A percentile compares a stretch with the other conserved stretches of the same genome.
phyloP scores from a whole-genome alignment of 1,140 invertebrate species.

The Choristoneura fumiferana region DNA sequence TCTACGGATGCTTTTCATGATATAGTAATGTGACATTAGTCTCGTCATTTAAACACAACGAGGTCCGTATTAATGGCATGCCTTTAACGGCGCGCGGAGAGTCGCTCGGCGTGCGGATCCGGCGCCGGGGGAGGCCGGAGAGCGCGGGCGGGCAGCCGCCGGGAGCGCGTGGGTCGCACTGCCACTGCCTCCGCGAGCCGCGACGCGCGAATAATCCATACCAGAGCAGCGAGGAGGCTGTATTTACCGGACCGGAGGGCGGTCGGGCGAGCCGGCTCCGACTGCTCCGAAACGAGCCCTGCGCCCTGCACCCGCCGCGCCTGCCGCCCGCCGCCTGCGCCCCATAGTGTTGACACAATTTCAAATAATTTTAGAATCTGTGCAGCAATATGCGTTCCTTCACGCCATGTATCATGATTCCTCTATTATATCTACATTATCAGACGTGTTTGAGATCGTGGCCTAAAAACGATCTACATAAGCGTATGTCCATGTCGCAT shows the following conservation, averaged over 20 bases:
- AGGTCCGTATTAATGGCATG: conserved; percentile 51
- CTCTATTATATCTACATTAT: neutral
- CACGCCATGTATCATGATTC: neutral
- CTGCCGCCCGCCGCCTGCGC: conserved; percentile 30
- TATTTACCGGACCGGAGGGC: conserved; percentile 67
- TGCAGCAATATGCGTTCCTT: conserved; percentile 26
- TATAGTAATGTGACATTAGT: conserved; percentile 54
- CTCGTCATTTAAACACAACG: conserved; percentile 53
- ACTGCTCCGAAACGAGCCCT: conserved; percentile 47
- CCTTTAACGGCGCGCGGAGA: conserved; percentile 40
- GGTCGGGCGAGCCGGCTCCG: conserved; percentile 54
- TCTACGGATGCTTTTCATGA: conserved; percentile 54
- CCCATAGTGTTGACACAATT: conserved; percentile 65
- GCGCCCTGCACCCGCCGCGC: conserved; percentile 37
- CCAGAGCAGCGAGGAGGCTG: conserved; percentile 65
- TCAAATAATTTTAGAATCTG: conserved; percentile 52
- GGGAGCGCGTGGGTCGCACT: conserved; percentile 69
- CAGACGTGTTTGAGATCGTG: neutral
- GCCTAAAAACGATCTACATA: no score
- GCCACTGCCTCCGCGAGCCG: conserved; percentile 45
- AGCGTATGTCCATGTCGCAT: no score
- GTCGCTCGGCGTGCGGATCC: conserved; percentile 35
- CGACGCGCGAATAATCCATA: conserved; percentile 70
- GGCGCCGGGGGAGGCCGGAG: conserved; percentile 18
- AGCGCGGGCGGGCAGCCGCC: conserved; percentile 47